Percentiles rank a stretch among this genome's conserved stretches.
Evolutionary conservation across 2,113 vertebrate genomes (phyloP).

Genomic region (Ia io): DNA sequence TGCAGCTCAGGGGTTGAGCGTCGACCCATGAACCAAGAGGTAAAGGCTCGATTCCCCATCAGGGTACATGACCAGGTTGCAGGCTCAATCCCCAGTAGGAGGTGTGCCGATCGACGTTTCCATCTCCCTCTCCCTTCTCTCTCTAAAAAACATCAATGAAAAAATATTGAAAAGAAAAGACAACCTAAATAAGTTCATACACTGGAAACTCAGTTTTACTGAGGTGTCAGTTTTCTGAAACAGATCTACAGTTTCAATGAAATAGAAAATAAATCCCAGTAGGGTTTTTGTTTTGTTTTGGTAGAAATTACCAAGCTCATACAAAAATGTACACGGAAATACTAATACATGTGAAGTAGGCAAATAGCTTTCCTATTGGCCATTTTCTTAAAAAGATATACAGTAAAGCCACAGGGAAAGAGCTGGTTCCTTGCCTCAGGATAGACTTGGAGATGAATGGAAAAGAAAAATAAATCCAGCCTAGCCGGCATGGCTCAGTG

Average conservation of each 20-base stretch:
- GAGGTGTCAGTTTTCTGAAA: not conserved
- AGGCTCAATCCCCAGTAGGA: no score
- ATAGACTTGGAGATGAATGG: not conserved
- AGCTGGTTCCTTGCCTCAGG: not conserved
- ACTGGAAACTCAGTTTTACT: not conserved
- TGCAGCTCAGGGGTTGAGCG: no score
- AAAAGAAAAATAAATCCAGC: not conserved
- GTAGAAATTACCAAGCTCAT: not conserved
- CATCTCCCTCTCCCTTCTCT: no score
- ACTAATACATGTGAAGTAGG: not conserved
- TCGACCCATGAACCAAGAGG: no score
- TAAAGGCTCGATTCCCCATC: no score
- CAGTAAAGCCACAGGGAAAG: not conserved
- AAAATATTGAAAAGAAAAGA: not conserved
- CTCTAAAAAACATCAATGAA: no score
- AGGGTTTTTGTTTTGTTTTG: not conserved
- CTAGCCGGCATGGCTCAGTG: no score
- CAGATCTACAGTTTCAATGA: not conserved
- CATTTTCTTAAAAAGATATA: not conserved
- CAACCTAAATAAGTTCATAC: not conserved
- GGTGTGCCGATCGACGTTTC: no score
- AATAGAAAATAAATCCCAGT: not conserved
- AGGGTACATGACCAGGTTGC: no score
- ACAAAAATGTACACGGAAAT: not conserved
- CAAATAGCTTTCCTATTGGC: not conserved